Evolutionary conservation across 2,113 vertebrate species (phyloP).

Genomic region (Erythrocercus mccallii): DNA sequence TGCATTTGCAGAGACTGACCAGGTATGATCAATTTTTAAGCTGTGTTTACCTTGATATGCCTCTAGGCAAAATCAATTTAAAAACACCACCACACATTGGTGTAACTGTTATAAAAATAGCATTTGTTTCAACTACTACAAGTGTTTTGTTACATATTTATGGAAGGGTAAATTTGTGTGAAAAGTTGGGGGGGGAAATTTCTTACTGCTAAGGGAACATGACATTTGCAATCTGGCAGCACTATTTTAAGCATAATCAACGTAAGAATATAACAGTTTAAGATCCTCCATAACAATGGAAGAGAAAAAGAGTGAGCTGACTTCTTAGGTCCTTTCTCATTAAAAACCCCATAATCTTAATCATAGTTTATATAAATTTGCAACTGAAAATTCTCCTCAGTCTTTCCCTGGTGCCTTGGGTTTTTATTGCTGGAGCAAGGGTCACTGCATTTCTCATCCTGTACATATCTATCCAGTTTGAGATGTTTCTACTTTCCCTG

Average conservation of each 20-base stretch:
- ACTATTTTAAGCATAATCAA: conserved; percentile 41
- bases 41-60: conserved; percentile 12
- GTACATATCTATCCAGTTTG: background rate
- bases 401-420: background rate
- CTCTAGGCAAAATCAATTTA: background rate
- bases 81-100: background rate
- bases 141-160: conserved; percentile 50
- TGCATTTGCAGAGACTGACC: background rate
- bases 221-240: conserved; percentile 41
- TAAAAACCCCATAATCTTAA: background rate
- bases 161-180: conserved; percentile 25
- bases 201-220: background rate
- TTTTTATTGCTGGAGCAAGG: background rate
- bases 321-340: background rate
- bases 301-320: background rate
- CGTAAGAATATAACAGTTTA: background rate
- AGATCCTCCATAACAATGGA: conserved; percentile 4
- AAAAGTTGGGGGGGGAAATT: background rate
- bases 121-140: conserved; percentile 46
- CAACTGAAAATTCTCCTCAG: background rate
- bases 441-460: background rate
- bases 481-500: background rate
- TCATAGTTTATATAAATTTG: background rate
- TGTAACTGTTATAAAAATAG: conserved; percentile 47
- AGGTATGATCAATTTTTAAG: background rate